These are phyloP conservation scores for Schizopygopsis malacanthus DNA, from an alignment of 2,797 vertebrate species.

Conservation along the genomic window DNA sequence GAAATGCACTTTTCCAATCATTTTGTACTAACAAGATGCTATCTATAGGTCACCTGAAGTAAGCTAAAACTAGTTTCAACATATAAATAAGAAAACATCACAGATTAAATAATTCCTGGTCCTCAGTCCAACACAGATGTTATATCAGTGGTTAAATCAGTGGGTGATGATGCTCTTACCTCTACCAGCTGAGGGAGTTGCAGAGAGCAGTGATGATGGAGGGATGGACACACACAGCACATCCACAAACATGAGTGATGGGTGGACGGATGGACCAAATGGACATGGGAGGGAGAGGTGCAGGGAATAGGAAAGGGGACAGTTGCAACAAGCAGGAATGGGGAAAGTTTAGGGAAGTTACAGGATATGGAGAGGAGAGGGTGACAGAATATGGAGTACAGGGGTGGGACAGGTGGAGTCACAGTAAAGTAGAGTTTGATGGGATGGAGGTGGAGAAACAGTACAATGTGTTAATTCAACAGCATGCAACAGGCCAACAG, in stretches of 20 bases:
- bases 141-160: slow-evolving; percentile 41
- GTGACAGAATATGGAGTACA: slow-evolving; percentile 49
- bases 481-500: slow-evolving; percentile 73
- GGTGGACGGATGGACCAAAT: slow-evolving; percentile 53
- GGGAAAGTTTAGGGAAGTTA: slow-evolving; percentile 31
- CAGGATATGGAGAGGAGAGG: slow-evolving; percentile 43
- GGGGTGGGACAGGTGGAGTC: slow-evolving; percentile 11
- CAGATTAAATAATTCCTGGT: background rate
- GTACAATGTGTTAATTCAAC: slow-evolving; percentile 78
- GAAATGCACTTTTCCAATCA: background rate
- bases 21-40: slow-evolving; percentile 5
- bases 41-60: background rate
- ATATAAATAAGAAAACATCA: background rate
- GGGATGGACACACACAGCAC: slow-evolving; percentile 75
- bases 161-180: slow-evolving; percentile 75
- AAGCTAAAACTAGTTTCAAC: background rate
- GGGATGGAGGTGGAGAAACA: slow-evolving; percentile 77
- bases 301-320: slow-evolving; percentile 6
- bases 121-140: background rate
- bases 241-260: slow-evolving; percentile 74
- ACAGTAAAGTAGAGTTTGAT: slow-evolving; percentile 49
- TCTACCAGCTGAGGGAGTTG: slow-evolving; percentile 82
- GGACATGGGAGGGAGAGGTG: slow-evolving; percentile 35
- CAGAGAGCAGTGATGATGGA: slow-evolving; percentile 78
- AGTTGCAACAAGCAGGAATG: slow-evolving; percentile 46